Evolutionary conservation across 2,113 vertebrate genomes (phyloP).

Genomic region (Psittacula cyanocephala): DNA sequence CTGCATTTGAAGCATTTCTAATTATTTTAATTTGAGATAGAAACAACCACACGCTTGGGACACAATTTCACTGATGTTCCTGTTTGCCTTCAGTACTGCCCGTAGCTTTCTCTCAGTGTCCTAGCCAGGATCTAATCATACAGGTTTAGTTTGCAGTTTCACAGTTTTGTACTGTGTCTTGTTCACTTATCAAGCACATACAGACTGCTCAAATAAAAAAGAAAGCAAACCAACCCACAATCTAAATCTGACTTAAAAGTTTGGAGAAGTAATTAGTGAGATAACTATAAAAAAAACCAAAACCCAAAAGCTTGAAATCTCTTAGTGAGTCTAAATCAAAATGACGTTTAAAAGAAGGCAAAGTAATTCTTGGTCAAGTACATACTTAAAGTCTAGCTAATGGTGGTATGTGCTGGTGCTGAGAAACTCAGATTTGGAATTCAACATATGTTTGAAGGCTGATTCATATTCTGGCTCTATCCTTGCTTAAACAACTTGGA

Average conservation of each 20-base stretch:
- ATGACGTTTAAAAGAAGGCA: background rate
- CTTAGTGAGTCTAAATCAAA: background rate
- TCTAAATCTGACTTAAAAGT: background rate
- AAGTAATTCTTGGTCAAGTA: background rate
- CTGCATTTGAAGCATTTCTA: background rate
- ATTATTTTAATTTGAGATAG: background rate
- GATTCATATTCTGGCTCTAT: background rate
- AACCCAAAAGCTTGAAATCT: background rate
- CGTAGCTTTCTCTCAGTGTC: background rate
- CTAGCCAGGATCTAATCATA: background rate
- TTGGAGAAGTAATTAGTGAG: background rate
- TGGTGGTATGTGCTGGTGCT: background rate
- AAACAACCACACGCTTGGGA: background rate
- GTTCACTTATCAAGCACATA: fast-evolving
- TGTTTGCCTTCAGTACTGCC: background rate
- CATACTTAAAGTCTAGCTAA: background rate
- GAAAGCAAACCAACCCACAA: background rate
- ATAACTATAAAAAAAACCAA: background rate
- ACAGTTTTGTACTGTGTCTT: background rate
- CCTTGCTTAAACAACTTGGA: background rate
- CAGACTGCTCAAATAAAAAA: background rate
- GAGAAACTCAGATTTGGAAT: background rate
- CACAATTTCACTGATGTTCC: background rate
- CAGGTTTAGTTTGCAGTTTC: background rate
- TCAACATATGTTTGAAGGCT: background rate